These are phyloP conservation scores for Tenthredo mesomela DNA, from an alignment of 2,888 invertebrate species.

Conservation along the genomic window DNA sequence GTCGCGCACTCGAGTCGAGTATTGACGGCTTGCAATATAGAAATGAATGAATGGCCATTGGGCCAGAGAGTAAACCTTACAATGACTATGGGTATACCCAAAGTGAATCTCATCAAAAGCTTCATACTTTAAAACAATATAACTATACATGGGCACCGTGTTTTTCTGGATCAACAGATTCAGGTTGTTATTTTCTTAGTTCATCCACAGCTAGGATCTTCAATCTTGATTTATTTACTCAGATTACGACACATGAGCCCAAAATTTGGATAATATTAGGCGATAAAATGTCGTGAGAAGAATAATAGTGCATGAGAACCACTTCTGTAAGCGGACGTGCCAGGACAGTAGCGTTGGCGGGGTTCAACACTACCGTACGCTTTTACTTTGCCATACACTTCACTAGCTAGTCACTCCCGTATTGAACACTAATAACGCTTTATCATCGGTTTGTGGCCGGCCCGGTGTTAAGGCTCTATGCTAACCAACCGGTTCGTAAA, in stretches of 20 bases:
- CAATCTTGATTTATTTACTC: neutral
- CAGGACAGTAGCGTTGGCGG: slow-evolving; percentile 43
- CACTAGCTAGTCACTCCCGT: slow-evolving; percentile 57
- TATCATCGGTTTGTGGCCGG: slow-evolving; percentile 63
- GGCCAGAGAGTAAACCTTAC: neutral
- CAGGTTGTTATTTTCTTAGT: neutral
- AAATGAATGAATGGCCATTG: slow-evolving; percentile 44
- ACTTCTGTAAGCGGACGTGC: slow-evolving; percentile 39
- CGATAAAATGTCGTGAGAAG: neutral
- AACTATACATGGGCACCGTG: neutral
- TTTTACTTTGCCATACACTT: slow-evolving; percentile 34
- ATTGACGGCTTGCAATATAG: slow-evolving; percentile 64
- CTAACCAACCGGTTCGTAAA: slow-evolving; percentile 58
- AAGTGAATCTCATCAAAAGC: slow-evolving; percentile 7
- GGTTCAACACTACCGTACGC: slow-evolving; percentile 35
- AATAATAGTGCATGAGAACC: slow-evolving; percentile 46
- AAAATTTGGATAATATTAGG: neutral
- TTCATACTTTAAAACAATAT: neutral
- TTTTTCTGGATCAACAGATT: neutral
- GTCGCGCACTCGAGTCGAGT: slow-evolving; percentile 69
- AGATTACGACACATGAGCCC: neutral
- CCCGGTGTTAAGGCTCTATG: slow-evolving; percentile 59
- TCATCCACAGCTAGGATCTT: neutral
- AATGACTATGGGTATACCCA: neutral
- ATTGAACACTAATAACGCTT: slow-evolving; percentile 67